Evolutionary conservation across 1,140 invertebrate genomes (phyloP).

Genomic region (Manduca sexta): DNA sequence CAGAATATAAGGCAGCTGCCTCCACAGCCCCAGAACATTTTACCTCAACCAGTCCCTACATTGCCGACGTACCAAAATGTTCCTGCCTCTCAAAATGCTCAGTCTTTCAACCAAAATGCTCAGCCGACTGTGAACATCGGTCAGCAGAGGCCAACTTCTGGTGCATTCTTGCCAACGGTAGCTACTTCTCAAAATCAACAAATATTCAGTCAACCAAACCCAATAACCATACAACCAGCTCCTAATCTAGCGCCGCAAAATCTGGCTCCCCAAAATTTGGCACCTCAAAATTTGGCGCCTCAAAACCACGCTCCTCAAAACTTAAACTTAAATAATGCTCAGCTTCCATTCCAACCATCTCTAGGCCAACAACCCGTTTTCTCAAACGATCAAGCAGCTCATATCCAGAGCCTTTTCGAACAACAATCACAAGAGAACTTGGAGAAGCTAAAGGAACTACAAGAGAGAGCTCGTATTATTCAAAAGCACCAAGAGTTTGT

Average conservation of each 20-base stretch:
- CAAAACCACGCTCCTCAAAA: slow-evolving; percentile 33
- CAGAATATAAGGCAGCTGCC: slow-evolving; percentile 39
- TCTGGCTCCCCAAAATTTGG: too few relatives aligned
- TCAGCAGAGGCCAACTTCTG: slow-evolving; percentile 54
- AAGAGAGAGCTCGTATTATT: slow-evolving; percentile 78
- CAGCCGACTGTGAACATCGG: slow-evolving; percentile 38
- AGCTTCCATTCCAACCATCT: slow-evolving; percentile 56
- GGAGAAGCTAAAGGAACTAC: slow-evolving; percentile 72
- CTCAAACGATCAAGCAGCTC: slow-evolving; percentile 66
- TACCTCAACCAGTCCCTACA: slow-evolving; percentile 45
- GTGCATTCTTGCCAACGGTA: slow-evolving; percentile 64
- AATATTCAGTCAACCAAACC: slow-evolving; percentile 46
- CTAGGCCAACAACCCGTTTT: slow-evolving; percentile 67
- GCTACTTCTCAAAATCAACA: slow-evolving; percentile 42
- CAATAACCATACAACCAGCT: slow-evolving; percentile 58
- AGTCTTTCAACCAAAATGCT: slow-evolving; percentile 36
- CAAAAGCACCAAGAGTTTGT: slow-evolving; percentile 81
- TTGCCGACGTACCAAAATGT: slow-evolving; percentile 46
- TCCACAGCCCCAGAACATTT: slow-evolving; percentile 45
- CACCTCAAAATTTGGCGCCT: slow-evolving; percentile 14
- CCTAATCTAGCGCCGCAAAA: slow-evolving; percentile 51
- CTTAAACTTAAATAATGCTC: slow-evolving; percentile 36
- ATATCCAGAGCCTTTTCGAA: slow-evolving; percentile 74
- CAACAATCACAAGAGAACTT: slow-evolving; percentile 78
- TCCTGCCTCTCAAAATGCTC: slow-evolving; percentile 11